Conservation (phyloP, 1,140 invertebrate genomes). For the Telenomus remus region DNA sequence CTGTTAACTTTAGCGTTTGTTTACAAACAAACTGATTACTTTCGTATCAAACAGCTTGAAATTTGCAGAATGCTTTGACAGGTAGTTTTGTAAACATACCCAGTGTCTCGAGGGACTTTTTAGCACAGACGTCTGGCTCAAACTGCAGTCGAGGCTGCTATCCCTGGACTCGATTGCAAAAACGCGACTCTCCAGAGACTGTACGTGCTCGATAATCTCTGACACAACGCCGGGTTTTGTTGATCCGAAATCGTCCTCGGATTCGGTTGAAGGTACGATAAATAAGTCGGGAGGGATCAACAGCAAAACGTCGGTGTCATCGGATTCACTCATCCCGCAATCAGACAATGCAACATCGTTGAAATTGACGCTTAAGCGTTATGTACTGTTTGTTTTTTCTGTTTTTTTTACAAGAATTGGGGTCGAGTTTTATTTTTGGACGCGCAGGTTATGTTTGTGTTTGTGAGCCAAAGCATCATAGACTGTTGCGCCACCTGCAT, state of each 20-base stretch:
- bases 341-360: neutral
- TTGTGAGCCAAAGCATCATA: no score
- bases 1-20: no score
- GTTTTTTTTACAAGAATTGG: neutral
- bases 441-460: slow-evolving; percentile 46
- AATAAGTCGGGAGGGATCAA: slow-evolving; percentile 86
- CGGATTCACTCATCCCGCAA: slow-evolving; percentile 84
- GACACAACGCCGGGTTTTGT: slow-evolving; percentile 76
- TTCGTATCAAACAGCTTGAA: no score
- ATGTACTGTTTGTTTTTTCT: neutral
- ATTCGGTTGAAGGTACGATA: slow-evolving; percentile 75
- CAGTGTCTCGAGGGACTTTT: slow-evolving; percentile 48
- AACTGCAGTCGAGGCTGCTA: slow-evolving; percentile 60
- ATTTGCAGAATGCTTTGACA: no score
- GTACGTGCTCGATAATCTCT: slow-evolving; percentile 79
- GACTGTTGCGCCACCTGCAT: no score
- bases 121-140: slow-evolving; percentile 62
- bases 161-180: slow-evolving; percentile 72
- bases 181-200: slow-evolving; percentile 78
- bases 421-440: neutral
- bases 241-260: slow-evolving; percentile 73
- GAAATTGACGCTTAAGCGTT: neutral
- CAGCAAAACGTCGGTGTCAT: slow-evolving; percentile 87
- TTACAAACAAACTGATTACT: no score
- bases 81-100: no score